Evolutionary conservation across 2,888 invertebrate genomes (phyloP), one percentile per base, ranked within the genome.

Genomic region (Sarcophaga subvicina): DNA sequence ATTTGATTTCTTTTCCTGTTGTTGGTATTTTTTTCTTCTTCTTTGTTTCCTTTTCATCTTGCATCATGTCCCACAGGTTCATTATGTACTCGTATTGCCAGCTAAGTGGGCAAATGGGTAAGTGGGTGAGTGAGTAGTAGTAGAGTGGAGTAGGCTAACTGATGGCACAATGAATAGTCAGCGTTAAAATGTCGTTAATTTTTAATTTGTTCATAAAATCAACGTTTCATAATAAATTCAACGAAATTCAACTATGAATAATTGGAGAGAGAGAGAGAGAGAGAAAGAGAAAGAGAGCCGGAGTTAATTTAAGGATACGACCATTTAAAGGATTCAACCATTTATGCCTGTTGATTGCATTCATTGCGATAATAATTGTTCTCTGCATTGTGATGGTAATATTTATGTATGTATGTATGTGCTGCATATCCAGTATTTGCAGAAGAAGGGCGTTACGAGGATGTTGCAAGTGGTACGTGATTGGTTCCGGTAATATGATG

Each of bases 141-240:
- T 2, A 54, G 78, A 60, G 11, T 14, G 49, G 8, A 47, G 37
- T 37, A 37, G 37, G 37, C 37, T 37, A 37, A 37, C 37, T 37
- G 37, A 37, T 37, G 37, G 37, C 8, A 37, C 37, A 37, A 37
- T 37, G 37, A 37, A 37, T 37, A 37, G 37, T 37, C 37, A 37
- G 20, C 37, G 17, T 71, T 72, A 77, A 83, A 77, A 67, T 77
- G 71, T 60, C 71, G 71, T 82, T 82, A 71, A 77, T 77, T 77
- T 66, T 82, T 64, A 77, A 66, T 77, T 81, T 82, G 27, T 47
- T 27, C 59, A 20, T 37, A 45, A 60, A 60, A 22, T 47, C 22
- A 20, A 59, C 59, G 27, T 75, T 22, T 12, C 14, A 66, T 66
- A 59, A 45, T 70, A 76, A 71, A 82, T 82, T 37, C 64, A 77